phyloP scores from a whole-genome alignment of 1,140 invertebrate species.

The Idris sp. region DNA sequence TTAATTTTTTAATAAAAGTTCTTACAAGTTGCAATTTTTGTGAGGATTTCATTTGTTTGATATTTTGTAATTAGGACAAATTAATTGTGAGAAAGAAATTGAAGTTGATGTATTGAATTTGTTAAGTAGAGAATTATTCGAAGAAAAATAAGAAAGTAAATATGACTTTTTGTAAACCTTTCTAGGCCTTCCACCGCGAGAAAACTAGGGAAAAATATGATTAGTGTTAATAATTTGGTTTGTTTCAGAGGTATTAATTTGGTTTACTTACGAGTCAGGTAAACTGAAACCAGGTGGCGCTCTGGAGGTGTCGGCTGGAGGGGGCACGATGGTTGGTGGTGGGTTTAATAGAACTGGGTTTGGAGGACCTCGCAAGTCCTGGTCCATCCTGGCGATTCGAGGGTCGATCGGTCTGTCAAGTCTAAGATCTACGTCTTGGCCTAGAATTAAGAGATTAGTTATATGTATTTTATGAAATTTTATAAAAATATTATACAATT shows the following conservation, averaged over 20 bases:
- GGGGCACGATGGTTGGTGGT: conserved; percentile 74
- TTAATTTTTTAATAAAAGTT: too few species aligned
- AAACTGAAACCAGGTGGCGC: conserved; percentile 66
- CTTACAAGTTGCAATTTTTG: too few species aligned
- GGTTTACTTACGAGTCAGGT: conserved; percentile 72
- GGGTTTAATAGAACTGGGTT: conserved; percentile 78
- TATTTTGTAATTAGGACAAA: too few species aligned
- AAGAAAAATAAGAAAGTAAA: too few species aligned
- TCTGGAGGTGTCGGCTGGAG: conserved; percentile 65
- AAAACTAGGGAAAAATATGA: conserved; percentile 62
- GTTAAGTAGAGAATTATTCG: too few species aligned
- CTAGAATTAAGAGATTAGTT: too few species aligned
- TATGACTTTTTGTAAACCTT: too few species aligned
- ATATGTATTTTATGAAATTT: too few species aligned
- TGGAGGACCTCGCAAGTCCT: conserved; percentile 82
- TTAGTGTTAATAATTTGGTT: conserved; percentile 15
- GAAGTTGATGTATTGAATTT: too few species aligned
- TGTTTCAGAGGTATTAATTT: neutral
- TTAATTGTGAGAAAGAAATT: too few species aligned
- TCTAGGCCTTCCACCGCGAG: conserved; percentile 76
- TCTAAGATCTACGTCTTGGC: conserved; percentile 82
- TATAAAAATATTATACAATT: neutral
- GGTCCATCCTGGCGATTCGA: conserved; percentile 79
- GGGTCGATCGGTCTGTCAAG: conserved; percentile 79
- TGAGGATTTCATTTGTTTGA: too few species aligned